These are phyloP conservation scores for Capromys pilorides DNA, from an alignment of 2,797 vertebrate genomes.

Conservation along the genomic window DNA sequence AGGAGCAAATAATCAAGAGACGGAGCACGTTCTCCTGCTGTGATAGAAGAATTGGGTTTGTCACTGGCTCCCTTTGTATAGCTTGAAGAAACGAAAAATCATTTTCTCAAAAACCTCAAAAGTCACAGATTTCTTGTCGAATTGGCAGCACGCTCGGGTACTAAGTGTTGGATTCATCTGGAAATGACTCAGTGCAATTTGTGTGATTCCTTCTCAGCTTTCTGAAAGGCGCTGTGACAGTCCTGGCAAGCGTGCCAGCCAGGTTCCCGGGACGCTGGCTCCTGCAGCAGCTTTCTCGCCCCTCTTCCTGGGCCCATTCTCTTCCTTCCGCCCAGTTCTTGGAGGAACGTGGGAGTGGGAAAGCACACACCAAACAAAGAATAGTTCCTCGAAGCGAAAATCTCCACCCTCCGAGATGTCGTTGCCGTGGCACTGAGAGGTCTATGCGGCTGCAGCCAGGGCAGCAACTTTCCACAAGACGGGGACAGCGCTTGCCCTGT, in stretches of 20 bases:
- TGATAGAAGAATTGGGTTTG: constrained; percentile 20
- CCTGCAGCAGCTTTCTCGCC: neutral
- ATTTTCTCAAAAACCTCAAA: constrained; percentile 55
- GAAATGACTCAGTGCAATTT: constrained; percentile 37
- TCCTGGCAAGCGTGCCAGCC: neutral
- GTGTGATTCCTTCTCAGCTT: constrained; percentile 37
- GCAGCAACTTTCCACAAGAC: neutral
- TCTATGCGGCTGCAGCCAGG: neutral
- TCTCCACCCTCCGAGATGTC: neutral
- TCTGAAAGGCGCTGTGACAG: neutral
- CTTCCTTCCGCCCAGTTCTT: neutral
- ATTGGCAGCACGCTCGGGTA: constrained; percentile 21
- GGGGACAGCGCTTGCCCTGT: neutral
- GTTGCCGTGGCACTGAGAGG: neutral
- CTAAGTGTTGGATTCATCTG: constrained; percentile 36
- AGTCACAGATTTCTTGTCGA: constrained; percentile 44
- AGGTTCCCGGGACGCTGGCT: neutral
- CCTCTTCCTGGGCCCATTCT: neutral
- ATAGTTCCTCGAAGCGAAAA: constrained; percentile 29
- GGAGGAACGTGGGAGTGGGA: neutral
- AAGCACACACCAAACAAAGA: neutral
- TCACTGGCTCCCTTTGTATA: constrained; percentile 11
- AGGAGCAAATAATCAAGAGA: constrained; percentile 56
- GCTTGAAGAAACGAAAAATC: neutral
- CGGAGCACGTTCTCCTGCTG: neutral